Evolutionary conservation across 2,888 invertebrate species (phyloP).

Genomic region (Lingula anatina): DNA sequence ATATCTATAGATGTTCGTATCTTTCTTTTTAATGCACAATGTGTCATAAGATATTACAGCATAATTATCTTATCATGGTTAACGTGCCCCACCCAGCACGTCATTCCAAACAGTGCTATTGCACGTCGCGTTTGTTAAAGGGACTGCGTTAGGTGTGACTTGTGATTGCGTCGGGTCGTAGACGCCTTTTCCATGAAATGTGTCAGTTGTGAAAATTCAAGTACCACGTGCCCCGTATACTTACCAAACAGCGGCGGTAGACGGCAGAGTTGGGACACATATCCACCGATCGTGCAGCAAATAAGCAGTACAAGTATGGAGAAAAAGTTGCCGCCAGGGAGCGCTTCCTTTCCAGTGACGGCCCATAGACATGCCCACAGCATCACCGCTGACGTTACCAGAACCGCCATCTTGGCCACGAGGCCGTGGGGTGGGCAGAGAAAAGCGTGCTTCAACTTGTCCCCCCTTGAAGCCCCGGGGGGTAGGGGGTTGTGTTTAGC

Average conservation of each 20-base stretch:
- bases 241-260: conserved; percentile 18
- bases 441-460: conserved; percentile 7
- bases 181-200: too few relatives aligned
- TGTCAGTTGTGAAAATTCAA: conserved; percentile 19
- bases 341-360: too few relatives aligned
- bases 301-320: conserved; percentile 16
- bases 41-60: too few relatives aligned
- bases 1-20: too few relatives aligned
- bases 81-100: too few relatives aligned
- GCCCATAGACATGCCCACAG: conserved; percentile 12
- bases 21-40: too few relatives aligned
- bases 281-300: conserved; percentile 13
- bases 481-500: conserved; percentile 28
- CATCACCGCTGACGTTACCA: conserved; percentile 7
- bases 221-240: too few relatives aligned
- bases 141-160: too few relatives aligned
- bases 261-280: conserved; percentile 7
- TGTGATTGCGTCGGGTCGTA: too few relatives aligned
- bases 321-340: conserved; percentile 19
- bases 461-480: conserved; percentile 7
- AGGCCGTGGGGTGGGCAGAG: conserved; percentile 19
- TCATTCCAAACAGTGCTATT: too few relatives aligned
- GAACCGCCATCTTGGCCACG: conserved; percentile 47
- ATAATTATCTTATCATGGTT: too few relatives aligned
- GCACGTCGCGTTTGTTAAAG: too few relatives aligned